Evolutionary conservation across 2,113 vertebrate species (phyloP).

Genomic region (Pomatorhinus ruficollis): DNA sequence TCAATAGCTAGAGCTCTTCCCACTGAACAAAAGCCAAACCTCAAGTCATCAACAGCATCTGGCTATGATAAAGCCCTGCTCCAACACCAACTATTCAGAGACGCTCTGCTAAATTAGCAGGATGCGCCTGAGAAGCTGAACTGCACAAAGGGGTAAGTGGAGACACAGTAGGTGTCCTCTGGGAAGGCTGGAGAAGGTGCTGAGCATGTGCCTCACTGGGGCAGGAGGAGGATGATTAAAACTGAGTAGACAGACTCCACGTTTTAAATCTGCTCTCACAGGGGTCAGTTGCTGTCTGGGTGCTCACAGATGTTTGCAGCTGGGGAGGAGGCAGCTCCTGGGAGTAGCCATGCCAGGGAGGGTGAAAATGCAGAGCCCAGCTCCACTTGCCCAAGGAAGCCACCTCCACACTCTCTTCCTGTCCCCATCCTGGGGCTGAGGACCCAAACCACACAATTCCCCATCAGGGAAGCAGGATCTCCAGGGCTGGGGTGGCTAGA

Average conservation of each 20-base stretch:
- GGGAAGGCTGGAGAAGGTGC: neutral
- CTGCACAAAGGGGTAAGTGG: neutral
- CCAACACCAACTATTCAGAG: neutral
- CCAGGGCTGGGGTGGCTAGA: neutral
- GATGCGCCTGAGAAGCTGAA: neutral
- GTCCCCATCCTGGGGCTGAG: neutral
- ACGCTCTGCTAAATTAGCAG: neutral
- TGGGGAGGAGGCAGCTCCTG: neutral
- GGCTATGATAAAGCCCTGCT: conserved; percentile 43
- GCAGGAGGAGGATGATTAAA: neutral
- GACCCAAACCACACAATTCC: neutral
- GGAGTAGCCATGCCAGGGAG: neutral
- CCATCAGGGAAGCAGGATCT: neutral
- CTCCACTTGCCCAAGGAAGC: neutral
- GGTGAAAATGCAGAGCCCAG: neutral
- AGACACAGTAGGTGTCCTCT: neutral
- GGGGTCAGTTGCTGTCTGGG: neutral
- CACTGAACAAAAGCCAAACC: conserved; percentile 56
- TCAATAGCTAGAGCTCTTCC: conserved; percentile 35
- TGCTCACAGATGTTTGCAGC: neutral
- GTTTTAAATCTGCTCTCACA: neutral
- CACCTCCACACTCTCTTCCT: neutral
- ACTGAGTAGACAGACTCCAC: neutral
- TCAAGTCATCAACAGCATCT: conserved; percentile 54
- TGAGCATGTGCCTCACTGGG: neutral